These are phyloP conservation scores for Stenodera caucasica DNA, from an alignment of 2,888 invertebrate species.

Conservation along the genomic window DNA sequence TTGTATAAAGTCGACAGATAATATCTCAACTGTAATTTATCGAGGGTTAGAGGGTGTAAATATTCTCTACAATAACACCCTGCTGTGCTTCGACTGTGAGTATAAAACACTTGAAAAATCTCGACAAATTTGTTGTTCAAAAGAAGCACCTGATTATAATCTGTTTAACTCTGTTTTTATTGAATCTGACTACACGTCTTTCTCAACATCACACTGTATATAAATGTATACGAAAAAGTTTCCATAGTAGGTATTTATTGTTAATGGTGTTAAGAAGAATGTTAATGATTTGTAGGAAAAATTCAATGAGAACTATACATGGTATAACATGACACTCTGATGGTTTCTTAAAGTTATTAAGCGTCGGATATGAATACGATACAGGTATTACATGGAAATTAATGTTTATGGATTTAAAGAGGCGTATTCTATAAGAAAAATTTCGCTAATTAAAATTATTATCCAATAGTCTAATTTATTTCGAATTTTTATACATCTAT, in stretches of 20 bases:
- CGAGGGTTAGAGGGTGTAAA: conserved; percentile 53
- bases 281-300: conserved; percentile 10
- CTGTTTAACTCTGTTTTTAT: conserved; percentile 30
- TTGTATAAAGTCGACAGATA: conserved; percentile 32
- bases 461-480: background rate
- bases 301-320: conserved; percentile 19
- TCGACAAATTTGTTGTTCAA: conserved; percentile 52
- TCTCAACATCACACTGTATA: conserved; percentile 1
- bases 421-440: conserved; percentile 10
- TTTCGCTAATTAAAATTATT: conserved; percentile 21
- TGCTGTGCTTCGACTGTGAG: conserved; percentile 45
- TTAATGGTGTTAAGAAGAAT: background rate
- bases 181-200: conserved; percentile 18
- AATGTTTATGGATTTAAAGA: conserved; percentile 28
- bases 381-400: conserved; percentile 40
- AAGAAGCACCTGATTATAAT: conserved; percentile 48
- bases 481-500: too few species aligned
- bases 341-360: conserved; percentile 47
- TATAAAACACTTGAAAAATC: conserved; percentile 51
- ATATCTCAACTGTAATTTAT: conserved; percentile 51
- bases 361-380: conserved; percentile 44
- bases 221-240: background rate
- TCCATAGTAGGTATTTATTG: background rate
- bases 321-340: conserved; percentile 51
- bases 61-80: conserved; percentile 52